Evolutionary conservation across 2,113 vertebrate genomes (phyloP), one percentile per base, ranked within the genome.

Genomic region (Eclectus roratus): DNA sequence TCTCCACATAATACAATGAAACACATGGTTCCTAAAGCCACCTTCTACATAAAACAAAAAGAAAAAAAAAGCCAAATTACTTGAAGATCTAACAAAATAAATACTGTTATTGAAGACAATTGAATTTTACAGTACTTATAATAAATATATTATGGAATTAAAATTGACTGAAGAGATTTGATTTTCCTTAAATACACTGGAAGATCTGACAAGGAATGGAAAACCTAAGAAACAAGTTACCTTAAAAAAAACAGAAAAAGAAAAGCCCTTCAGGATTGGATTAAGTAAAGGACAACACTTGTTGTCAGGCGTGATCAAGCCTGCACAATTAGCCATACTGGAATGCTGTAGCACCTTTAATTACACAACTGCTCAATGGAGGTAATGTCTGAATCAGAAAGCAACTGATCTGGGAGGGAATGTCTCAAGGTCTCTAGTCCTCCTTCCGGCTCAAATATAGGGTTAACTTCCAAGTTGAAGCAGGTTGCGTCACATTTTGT

Each of bases 131-230:
- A 89, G 82, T 80, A 84, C 86, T 98, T 97, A 96, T 79, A 92
- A 72, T 89, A 96, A 97, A 97, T 90, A 74, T 53, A 96, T 96
- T 95, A 96, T 61, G 73, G 91, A 97, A 97, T 97, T 97, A 97
- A 96, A 96, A 95, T 85, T 94, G 95, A 97, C 78, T 79, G 82
- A 94, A 89, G 89, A 94, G 65, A 94, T 95, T 94, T 85, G 64
- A 96, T 97, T 95, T 95, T 92, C 53, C 89, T 94, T 94, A 91
- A 94, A 96, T 78, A 79, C 61, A 88, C 37, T 91, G 52, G 28
- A 80, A 87, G 50, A 81, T 81, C 74, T 39, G 66, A 86, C 65
- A 76, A 73, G 25, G 14, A 77, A 46, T 3, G 91, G 78, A 92
- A 85, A 96, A 85, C 46, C 58, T 94, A 44, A 85, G 90, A 89